A percentile compares a stretch with the other conserved stretches of the same genome.
These are phyloP conservation scores for Campoletis sonorensis DNA, from an alignment of 1,140 invertebrate genomes.

Conservation along the genomic window DNA sequence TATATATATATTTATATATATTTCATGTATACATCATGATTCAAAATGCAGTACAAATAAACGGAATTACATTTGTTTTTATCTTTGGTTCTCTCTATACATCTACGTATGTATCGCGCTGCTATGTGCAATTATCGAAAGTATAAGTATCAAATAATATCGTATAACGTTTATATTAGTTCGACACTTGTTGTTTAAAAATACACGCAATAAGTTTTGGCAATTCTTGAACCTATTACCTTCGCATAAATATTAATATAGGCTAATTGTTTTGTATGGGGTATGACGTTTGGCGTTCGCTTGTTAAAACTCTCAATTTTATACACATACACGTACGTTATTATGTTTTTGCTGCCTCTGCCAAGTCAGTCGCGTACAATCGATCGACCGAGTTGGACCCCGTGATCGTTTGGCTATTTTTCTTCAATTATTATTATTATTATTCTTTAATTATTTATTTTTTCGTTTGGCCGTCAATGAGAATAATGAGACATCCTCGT, in stretches of 20 bases:
- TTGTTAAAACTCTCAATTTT: too few species aligned
- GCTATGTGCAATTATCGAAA: constrained; percentile 59
- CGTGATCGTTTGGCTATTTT: constrained; percentile 8
- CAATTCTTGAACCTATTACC: neutral
- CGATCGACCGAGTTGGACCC: neutral
- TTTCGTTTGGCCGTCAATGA: constrained; percentile 34
- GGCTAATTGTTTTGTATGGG: neutral
- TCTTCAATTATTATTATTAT: neutral
- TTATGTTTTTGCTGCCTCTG: constrained; percentile 46
- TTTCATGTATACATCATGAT: constrained; percentile 47
- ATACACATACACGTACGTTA: neutral
- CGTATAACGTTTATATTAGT: constrained; percentile 38
- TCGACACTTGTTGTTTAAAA: neutral
- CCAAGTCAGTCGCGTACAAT: constrained; percentile 1
- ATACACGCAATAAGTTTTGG: constrained; percentile 4
- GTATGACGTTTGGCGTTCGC: neutral
- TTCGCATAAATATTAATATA: neutral
- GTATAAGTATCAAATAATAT: constrained; percentile 60
- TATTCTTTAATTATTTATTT: too few species aligned
- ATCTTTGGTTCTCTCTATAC: constrained; percentile 65
- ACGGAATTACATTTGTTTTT: constrained; percentile 54
- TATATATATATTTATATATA: constrained; percentile 34
- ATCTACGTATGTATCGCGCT: constrained; percentile 55
- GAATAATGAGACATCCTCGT: constrained; percentile 25
- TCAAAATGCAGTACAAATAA: constrained; percentile 62